Evolutionary conservation across 1,140 invertebrate species (phyloP).

Genomic region (Zaprionus lachaisei): DNA sequence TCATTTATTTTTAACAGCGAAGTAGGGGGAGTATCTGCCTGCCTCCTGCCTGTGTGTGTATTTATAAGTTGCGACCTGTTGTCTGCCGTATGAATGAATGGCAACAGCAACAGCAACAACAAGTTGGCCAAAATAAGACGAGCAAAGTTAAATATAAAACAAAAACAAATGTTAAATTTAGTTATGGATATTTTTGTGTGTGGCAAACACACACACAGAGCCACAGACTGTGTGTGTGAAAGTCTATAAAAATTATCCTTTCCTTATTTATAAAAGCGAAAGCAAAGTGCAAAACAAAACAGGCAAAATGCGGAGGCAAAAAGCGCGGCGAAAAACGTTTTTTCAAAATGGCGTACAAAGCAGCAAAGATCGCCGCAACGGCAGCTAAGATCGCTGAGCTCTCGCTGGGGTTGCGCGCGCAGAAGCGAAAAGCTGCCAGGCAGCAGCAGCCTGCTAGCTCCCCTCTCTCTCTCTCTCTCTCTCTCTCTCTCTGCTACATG

Average conservation of each 20-base stretch:
- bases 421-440: conserved; percentile 42
- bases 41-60: conserved; percentile 33
- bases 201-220: conserved; percentile 23
- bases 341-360: conserved; percentile 39
- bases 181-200: conserved; percentile 69
- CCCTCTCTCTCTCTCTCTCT: conserved; percentile 9
- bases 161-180: conserved; percentile 80
- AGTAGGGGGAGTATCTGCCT: background rate
- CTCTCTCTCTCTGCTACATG: background rate
- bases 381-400: background rate
- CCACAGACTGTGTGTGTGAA: background rate
- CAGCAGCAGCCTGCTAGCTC: background rate
- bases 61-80: conserved; percentile 59
- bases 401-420: conserved; percentile 16
- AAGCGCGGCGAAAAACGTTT: background rate
- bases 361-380: background rate
- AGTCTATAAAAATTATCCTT: conserved; percentile 70
- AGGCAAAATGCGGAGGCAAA: background rate
- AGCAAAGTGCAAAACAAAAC: conserved; percentile 24
- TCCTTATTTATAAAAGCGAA: conserved; percentile 58
- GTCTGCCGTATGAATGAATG: conserved; percentile 32
- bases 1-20: conserved; percentile 13
- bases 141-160: conserved; percentile 75
- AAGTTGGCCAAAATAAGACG: conserved; percentile 61
- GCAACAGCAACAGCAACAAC: conserved; percentile 33